Percentiles rank a stretch among this genome's conserved stretches.
Conservation (phyloP, 2,888 invertebrate species). For the Leptogaster cylindrica region DNA sequence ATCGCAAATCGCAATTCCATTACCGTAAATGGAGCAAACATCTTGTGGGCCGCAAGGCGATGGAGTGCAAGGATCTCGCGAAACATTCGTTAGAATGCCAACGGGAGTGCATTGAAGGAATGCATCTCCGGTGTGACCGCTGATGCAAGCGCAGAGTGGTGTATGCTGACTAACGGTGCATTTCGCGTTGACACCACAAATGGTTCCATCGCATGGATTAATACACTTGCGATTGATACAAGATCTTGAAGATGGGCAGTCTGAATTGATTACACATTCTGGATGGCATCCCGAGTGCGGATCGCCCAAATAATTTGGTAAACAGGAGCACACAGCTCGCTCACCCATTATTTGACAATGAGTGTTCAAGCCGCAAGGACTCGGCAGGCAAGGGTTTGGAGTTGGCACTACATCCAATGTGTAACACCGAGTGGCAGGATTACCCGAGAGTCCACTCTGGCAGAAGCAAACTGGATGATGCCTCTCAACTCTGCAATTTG, state of each 20-base stretch:
- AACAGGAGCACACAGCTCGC: slow-evolving; percentile 78
- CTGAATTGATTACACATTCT: slow-evolving; percentile 83
- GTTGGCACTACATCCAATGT: slow-evolving; percentile 65
- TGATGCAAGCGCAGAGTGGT: slow-evolving; percentile 79
- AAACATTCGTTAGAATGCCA: slow-evolving; percentile 67
- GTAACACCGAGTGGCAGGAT: slow-evolving; percentile 78
- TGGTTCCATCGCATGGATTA: slow-evolving; percentile 74
- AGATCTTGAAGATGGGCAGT: slow-evolving; percentile 75
- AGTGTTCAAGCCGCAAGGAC: slow-evolving; percentile 80
- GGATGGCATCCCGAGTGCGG: slow-evolving; percentile 78
- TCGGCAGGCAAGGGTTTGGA: slow-evolving; percentile 74
- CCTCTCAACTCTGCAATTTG: slow-evolving; percentile 75
- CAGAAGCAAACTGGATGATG: slow-evolving; percentile 84
- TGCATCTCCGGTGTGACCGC: slow-evolving; percentile 81
- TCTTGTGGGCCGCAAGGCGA: slow-evolving; percentile 77
- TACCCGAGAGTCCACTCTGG: slow-evolving; percentile 74
- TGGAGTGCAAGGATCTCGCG: slow-evolving; percentile 74
- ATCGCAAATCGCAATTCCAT: slow-evolving; percentile 80
- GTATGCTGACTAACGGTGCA: slow-evolving; percentile 83
- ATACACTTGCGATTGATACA: slow-evolving; percentile 78
- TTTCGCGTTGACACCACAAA: slow-evolving; percentile 82
- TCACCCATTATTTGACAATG: slow-evolving; percentile 74
- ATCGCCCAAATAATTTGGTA: slow-evolving; percentile 78
- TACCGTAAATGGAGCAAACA: slow-evolving; percentile 73
- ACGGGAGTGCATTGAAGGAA: slow-evolving; percentile 73